phyloP scores from a whole-genome alignment of 2,888 invertebrate genomes.

The Erpobdella octoculata region DNA sequence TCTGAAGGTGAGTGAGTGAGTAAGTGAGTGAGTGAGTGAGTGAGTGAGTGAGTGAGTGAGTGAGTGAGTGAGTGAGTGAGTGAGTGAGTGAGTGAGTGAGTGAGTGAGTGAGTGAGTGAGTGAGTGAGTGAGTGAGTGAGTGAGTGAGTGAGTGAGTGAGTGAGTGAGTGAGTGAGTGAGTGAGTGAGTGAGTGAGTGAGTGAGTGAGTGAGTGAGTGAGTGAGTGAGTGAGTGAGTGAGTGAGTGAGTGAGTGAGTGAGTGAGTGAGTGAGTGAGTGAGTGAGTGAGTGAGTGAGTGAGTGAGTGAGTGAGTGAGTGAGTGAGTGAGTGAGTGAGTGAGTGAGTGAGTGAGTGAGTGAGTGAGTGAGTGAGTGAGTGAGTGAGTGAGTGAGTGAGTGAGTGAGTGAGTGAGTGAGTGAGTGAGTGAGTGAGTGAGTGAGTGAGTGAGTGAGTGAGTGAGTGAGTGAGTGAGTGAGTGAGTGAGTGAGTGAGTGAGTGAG shows the following conservation, averaged over 20 bases:
- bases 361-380: background rate
- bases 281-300: conserved; percentile 3
- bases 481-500: background rate
- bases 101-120: too few species aligned
- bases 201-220: conserved; percentile 23
- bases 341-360: background rate
- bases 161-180: background rate
- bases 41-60: conserved; percentile 12
- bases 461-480: background rate
- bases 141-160: too few species aligned
- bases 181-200: background rate
- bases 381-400: background rate
- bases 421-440: background rate
- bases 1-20: too few species aligned
- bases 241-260: conserved; percentile 4
- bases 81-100: conserved; percentile 9
- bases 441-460: background rate
- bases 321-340: background rate
- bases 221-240: background rate
- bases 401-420: background rate
- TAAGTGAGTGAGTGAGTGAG: too few species aligned
- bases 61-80: conserved; percentile 18
- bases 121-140: too few species aligned
- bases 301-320: conserved; percentile 27
- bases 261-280: background rate